phyloP scores from a whole-genome alignment of 2,797 vertebrate genomes.

The Sebastes hubbsi region DNA sequence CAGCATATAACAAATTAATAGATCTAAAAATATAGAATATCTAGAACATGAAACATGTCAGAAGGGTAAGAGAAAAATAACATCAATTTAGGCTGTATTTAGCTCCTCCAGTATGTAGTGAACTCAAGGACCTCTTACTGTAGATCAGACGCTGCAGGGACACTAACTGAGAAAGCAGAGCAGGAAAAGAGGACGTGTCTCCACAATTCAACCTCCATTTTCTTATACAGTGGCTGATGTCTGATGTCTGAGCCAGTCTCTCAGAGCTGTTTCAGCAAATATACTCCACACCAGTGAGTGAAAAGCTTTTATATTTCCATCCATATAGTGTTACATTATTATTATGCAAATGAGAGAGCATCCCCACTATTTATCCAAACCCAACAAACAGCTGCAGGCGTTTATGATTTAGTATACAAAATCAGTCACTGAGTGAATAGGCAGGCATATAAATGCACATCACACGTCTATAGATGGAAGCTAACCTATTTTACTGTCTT shows the following conservation, averaged over 20 bases:
- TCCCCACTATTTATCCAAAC: conserved; percentile 10
- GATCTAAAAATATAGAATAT: background rate
- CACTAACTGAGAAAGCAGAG: conserved; percentile 11
- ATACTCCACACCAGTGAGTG: background rate
- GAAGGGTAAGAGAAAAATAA: background rate
- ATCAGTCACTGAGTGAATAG: background rate
- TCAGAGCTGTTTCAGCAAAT: background rate
- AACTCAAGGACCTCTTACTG: background rate
- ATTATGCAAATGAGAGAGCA: conserved; percentile 27
- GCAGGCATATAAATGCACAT: conserved; percentile 9
- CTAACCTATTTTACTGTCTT: conserved; percentile 32
- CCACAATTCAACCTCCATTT: conserved; percentile 32
- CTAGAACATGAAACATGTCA: background rate
- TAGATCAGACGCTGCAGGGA: conserved; percentile 14
- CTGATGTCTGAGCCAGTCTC: background rate
- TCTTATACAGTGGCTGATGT: conserved; percentile 13
- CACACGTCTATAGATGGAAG: background rate
- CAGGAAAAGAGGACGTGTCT: conserved; percentile 26
- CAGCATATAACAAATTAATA: background rate
- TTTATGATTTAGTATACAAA: conserved; percentile 6
- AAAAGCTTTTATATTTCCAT: background rate
- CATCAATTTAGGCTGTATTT: background rate
- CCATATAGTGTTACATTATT: background rate
- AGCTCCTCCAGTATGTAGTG: background rate
- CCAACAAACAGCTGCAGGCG: background rate